Base-by-base conservation (phyloP, 2,888 invertebrate genomes). In the Rhagophthalmus giganteus region DNA sequence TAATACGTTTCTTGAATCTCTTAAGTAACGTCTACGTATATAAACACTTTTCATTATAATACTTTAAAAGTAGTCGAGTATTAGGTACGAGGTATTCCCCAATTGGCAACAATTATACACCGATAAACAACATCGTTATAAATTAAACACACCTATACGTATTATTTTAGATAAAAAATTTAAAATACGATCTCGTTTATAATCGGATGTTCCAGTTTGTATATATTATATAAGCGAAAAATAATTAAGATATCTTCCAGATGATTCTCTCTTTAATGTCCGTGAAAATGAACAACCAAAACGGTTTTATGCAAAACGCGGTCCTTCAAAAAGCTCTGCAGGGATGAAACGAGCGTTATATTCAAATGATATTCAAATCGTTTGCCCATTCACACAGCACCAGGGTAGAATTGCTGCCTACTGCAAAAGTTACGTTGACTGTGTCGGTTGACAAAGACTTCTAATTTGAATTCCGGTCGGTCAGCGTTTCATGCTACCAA, bases 321-420 rank as follows among this genome's bases (percentile, higher is more conserved):
- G 45, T 34, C 45, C 38, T 51, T 45, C 25, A 51, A 51, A 45
- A 51, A 45, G 34, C 45, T 32, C 45, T 35, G 40, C 38, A 41
- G 53, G 53, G 52, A 45, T 48, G 55, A 47, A 53, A 49, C 52
- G 39, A 42, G 38, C 51, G 49, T 54, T 58, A 50, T 54, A 61
- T 61, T 61, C 57, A 61, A 59, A 61, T 61, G 56, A 56, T 61
- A 60, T 61, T 61, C 60, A 61, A 60, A 61, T 61, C 55, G 55
- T 41, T 40, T 42, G 39, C 39, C 41, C 49, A 56, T 54, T 51
- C 56, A 54, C 54, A 47, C 47, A 54, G 47, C 35, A 37, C 37
- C 35, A 30, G 39, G 45, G 51, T 46, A 40, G 34, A 26, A 47
- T 46, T 41, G 46, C 49, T 45, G 44, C 53, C 48, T 44, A 33